These are phyloP conservation scores for Chromoteleia sp. DNA, from an alignment of 2,888 invertebrate genomes.

Conservation along the genomic window DNA sequence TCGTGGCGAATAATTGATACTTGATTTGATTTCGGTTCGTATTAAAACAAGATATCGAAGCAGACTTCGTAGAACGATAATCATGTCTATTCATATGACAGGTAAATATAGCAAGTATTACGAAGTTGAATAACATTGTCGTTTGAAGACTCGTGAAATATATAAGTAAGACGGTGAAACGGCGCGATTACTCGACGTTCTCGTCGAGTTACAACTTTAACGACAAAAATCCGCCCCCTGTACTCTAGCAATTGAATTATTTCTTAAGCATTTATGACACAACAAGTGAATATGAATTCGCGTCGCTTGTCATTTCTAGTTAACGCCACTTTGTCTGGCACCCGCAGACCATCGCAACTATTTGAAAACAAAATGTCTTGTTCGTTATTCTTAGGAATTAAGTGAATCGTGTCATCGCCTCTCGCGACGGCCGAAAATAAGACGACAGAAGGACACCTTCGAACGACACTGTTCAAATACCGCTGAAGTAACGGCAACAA, in stretches of 20 bases:
- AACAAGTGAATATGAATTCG: constrained; percentile 48
- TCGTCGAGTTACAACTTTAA: neutral
- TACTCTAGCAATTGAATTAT: constrained; percentile 41
- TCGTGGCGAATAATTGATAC: constrained; percentile 20
- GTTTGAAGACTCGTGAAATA: constrained; percentile 29
- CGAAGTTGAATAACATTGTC: constrained; percentile 22
- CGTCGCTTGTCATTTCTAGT: constrained; percentile 51
- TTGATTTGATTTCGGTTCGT: constrained; percentile 25
- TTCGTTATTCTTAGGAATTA: constrained; percentile 74
- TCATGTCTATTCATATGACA: constrained; percentile 25
- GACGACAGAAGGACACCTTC: constrained; percentile 40
- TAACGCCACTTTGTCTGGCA: constrained; percentile 57
- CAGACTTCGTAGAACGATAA: neutral
- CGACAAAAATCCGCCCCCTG: constrained; percentile 5
- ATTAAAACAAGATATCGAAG: constrained; percentile 13
- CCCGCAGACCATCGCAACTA: constrained; percentile 42
- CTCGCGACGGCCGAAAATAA: constrained; percentile 57
- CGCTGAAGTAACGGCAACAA: too few relatives aligned
- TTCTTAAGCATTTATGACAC: constrained; percentile 41
- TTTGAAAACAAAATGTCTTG: constrained; percentile 65
- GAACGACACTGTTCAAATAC: constrained; percentile 21
- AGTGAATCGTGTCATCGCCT: constrained; percentile 65
- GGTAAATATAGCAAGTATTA: constrained; percentile 42
- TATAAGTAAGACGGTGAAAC: constrained; percentile 17
- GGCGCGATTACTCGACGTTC: neutral